Percentiles rank a stretch among this genome's conserved stretches.
These are phyloP conservation scores for Plecotus auritus DNA, from an alignment of 2,113 vertebrate genomes.

Conservation along the genomic window DNA sequence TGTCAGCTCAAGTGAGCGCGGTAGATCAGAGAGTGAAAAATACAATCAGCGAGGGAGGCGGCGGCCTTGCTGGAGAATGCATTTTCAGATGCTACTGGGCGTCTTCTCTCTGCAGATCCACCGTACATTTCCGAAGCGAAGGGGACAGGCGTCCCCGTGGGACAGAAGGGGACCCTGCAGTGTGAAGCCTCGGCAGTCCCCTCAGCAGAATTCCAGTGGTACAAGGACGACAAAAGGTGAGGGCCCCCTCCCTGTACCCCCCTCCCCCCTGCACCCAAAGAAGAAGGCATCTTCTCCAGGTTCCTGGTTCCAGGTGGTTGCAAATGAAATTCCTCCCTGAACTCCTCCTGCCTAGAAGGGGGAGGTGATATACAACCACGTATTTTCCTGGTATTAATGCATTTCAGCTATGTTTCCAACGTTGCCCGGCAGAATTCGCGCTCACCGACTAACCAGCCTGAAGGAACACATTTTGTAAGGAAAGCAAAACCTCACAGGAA, in stretches of 20 bases:
- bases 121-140: constrained; percentile 92
- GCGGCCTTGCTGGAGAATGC: neutral
- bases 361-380: neutral
- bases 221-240: constrained; percentile 95
- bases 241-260: neutral
- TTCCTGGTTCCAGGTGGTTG: neutral
- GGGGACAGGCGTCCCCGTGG: constrained; percentile 90
- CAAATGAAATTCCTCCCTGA: neutral
- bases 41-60: neutral
- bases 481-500: neutral
- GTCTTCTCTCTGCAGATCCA: constrained; percentile 82
- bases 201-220: constrained; percentile 95
- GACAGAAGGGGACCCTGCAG: constrained; percentile 91
- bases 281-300: neutral
- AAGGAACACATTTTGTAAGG: neutral
- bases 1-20: neutral
- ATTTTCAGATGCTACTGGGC: neutral
- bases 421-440: neutral
- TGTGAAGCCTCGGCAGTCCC: constrained; percentile 95
- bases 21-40: neutral
- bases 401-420: neutral
- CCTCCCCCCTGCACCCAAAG: rapidly evolving
- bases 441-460: neutral
- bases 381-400: neutral
- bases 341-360: rapidly evolving